Base-by-base conservation (phyloP, 2,113 vertebrate species). In the Sakesphorus luctuosus region DNA sequence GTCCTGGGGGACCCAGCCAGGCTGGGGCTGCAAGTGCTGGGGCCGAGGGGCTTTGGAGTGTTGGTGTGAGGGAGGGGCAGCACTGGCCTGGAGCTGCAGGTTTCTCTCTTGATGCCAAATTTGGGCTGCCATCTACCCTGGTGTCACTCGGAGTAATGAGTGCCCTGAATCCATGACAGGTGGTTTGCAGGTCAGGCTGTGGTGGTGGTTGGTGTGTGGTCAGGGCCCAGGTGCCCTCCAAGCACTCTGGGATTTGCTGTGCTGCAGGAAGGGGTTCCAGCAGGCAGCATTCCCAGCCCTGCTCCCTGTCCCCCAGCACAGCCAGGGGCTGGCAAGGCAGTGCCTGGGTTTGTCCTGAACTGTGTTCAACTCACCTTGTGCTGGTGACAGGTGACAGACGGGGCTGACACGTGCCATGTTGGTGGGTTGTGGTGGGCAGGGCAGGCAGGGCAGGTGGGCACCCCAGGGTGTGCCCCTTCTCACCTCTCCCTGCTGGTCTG, bases 361-460 rank as follows among this genome's bases (percentile, higher is more conserved):
- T n/a, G 52, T 24, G 35, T 52, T 20, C 24, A 55, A 24, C 50
- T 15, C 11, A 12, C 43, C 19, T 43, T 5, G 19, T 44, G 80
- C 46, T 62, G 56, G 19, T 44, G 80, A 36, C 62, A 50, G 72
- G 44, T 35, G 71, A 9, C 52, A 49, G 29, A 16, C 2, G 28
- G 13, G 33, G 20, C 38, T 63, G 68, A 8, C 40, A 15, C 0
- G 1, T 18, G 14, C 19, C 0, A 0, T 47, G 59, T 11, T 28
- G 44, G 18, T 28, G 78, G 62, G 18, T 13, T 43, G 49, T 2
- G 5, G 40, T 1, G 7, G 23, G 33, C 40, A 43, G 40, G 14
- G 14, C 14, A 13, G 40, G 40, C 44, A 35, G 66, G 31, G 35
- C 35, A 61, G 12, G 29, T 43, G 52, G 8, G 35, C 36, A 59